Percentiles rank a stretch among this genome's conserved stretches.
Evolutionary conservation across 1,140 invertebrate species (phyloP).

Genomic region (Drosophila bipectinata): DNA sequence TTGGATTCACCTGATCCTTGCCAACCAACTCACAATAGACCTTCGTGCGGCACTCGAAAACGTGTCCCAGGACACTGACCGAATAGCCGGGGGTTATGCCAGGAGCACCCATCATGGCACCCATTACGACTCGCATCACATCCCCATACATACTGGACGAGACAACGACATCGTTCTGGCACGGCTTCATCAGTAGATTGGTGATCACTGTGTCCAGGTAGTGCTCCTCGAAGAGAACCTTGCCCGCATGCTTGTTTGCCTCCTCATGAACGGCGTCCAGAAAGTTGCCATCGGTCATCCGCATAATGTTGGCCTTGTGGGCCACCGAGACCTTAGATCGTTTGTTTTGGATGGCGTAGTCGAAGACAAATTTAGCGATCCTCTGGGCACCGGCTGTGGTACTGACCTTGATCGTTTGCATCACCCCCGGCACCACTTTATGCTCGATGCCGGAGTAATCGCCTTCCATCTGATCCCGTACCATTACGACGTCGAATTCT

Average conservation of each 20-base stretch:
- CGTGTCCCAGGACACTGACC: slow-evolving; percentile 21
- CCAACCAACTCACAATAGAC: slow-evolving; percentile 2
- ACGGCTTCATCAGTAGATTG: slow-evolving; percentile 43
- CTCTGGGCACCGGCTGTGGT: slow-evolving; percentile 46
- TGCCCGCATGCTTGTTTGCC: slow-evolving; percentile 4
- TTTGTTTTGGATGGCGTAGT: slow-evolving; percentile 32
- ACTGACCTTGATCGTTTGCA: slow-evolving; percentile 66
- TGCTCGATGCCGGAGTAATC: slow-evolving; percentile 72
- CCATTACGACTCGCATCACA: slow-evolving; percentile 45
- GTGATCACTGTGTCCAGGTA: slow-evolving; percentile 57
- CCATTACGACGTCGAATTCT: slow-evolving; percentile 44
- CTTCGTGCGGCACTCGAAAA: slow-evolving; percentile 41
- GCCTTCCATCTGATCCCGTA: slow-evolving; percentile 63
- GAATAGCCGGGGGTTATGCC: slow-evolving; percentile 51
- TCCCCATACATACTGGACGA: slow-evolving; percentile 74
- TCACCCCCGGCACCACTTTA: slow-evolving; percentile 54
- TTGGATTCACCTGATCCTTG: slow-evolving; percentile 59
- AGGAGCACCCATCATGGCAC: slow-evolving; percentile 48
- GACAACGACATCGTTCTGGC: slow-evolving; percentile 39
- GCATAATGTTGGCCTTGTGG: slow-evolving; percentile 69
- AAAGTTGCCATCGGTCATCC: slow-evolving; percentile 64
- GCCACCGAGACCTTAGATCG: slow-evolving; percentile 61
- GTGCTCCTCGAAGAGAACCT: slow-evolving; percentile 50
- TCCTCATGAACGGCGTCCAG: slow-evolving; percentile 41
- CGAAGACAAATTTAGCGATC: slow-evolving; percentile 47